These are phyloP conservation scores for Siderastrea radians DNA, from an alignment of 92 coral and sea anemone species.

Conservation along the genomic window DNA sequence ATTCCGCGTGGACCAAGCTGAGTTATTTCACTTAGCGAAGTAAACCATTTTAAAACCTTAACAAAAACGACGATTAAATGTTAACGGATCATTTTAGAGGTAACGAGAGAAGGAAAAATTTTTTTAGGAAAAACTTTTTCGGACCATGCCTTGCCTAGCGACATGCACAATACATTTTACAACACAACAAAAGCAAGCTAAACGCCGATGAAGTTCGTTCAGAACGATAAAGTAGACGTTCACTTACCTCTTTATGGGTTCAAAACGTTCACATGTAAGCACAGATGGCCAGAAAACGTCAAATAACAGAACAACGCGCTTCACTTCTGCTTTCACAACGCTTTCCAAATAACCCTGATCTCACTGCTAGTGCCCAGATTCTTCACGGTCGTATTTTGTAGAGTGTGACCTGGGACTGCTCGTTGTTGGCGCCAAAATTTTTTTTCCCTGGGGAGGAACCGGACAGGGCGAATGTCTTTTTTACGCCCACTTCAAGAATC, in stretches of 20 bases:
- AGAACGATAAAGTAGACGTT: neutral
- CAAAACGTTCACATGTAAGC: neutral
- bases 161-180: slow-evolving; percentile 27
- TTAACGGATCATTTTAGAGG: neutral
- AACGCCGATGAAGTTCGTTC: neutral
- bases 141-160: slow-evolving; percentile 6
- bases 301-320: neutral
- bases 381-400: neutral
- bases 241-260: slow-evolving; percentile 17
- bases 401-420: slow-evolving; percentile 1
- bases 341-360: slow-evolving; percentile 15
- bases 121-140: neutral
- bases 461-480: too few relatives aligned
- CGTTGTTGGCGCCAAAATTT: neutral
- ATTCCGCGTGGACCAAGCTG: neutral
- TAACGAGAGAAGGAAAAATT: too few relatives aligned
- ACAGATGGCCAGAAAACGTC: slow-evolving; percentile 5
- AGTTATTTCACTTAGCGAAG: neutral
- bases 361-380: neutral
- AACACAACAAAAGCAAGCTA: neutral
- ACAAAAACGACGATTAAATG: neutral
- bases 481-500: too few relatives aligned
- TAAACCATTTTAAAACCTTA: neutral
- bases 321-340: neutral
- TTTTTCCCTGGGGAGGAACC: neutral